Base-by-base conservation (phyloP, 2,113 vertebrate genomes). In the Egretta garzetta region DNA sequence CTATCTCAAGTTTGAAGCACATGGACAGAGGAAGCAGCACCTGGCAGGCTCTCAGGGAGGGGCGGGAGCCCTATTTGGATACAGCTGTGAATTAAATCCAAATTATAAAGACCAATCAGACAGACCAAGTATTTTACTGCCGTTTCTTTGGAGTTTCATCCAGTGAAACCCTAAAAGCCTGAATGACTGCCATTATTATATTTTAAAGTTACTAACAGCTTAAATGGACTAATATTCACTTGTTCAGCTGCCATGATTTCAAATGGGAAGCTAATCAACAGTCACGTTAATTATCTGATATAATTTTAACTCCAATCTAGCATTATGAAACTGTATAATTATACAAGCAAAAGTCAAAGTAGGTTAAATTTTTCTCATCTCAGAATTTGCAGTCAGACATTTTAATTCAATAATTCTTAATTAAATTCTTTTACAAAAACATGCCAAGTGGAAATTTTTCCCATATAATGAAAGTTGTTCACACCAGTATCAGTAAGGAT, bases 231-330 rank as follows among this genome's bases (percentile, higher is more conserved):
- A 92, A 94, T 84, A 62, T 94, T 95, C 68, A 58, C 50, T 81
- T 86, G 22, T 56, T 71, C 80, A 59, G 52, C 20, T 84, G 79
- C 56, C 30, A 5, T 81, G 28, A 74, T 71, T 90, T 93, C 60
- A 62, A 85, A 85, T 49, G 47, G 55, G 82, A 94, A 96, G 74
- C 55, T 59, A 50, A 93, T 91, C 66, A 95, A 77, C 47, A 72
- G 55, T 28, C 67, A 66, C 2, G 4, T 86, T 80, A 93, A 75
- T 77, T 88, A 91, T 70, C 79, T 32, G 19, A 64, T 24, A 32
- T 68, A 56, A 94, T 71, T 94, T 92, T 83, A 80, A 91, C 27
- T 77, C n/a, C 52, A 52, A 39, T 41, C 64, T 56, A 87, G 35
- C 64, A 52, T 45, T 86, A 33, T 55, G 47, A 80, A 66, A 84